These are phyloP conservation scores for Chromoteleia sp. DNA, from an alignment of 2,888 invertebrate genomes.

Conservation along the genomic window DNA sequence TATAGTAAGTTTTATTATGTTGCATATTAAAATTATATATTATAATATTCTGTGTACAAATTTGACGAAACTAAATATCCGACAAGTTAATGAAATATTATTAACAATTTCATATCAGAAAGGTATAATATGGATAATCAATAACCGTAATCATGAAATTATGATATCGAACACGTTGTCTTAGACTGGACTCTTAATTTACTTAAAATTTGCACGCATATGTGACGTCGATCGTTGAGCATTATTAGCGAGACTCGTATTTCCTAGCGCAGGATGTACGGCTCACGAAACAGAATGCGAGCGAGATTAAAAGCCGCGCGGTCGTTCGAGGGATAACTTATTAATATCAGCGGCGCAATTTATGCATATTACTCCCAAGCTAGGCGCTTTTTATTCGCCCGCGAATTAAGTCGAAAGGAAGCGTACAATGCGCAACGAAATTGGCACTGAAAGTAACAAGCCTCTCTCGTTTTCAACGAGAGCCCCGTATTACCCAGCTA, in stretches of 20 bases:
- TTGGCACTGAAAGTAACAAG: conserved; percentile 30
- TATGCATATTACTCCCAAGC: conserved; percentile 18
- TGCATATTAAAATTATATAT: no score
- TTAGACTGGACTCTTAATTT: conserved; percentile 50
- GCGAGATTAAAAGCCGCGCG: conserved; percentile 7
- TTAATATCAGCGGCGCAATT: conserved; percentile 29
- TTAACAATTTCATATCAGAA: no score
- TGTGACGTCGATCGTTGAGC: conserved; percentile 25
- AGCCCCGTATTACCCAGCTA: background rate
- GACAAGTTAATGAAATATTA: no score
- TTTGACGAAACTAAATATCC: no score
- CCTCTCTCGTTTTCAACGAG: conserved; percentile 4
- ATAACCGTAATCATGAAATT: conserved; percentile 6
- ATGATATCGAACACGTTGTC: conserved; percentile 10
- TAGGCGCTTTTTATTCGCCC: background rate
- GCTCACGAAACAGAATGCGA: conserved; percentile 22
- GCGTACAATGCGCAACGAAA: conserved; percentile 21
- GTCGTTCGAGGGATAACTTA: conserved; percentile 20
- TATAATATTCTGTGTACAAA: no score
- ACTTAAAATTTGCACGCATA: conserved; percentile 33
- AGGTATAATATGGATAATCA: conserved; percentile 6
- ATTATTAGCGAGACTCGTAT: conserved; percentile 15
- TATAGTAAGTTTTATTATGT: no score
- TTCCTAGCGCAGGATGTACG: conserved; percentile 28
- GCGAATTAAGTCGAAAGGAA: conserved; percentile 15